A percentile compares a stretch with the other conserved stretches of the same genome.
These are phyloP conservation scores for Emmelina monodactyla DNA, from an alignment of 2,888 invertebrate genomes.

Conservation along the genomic window DNA sequence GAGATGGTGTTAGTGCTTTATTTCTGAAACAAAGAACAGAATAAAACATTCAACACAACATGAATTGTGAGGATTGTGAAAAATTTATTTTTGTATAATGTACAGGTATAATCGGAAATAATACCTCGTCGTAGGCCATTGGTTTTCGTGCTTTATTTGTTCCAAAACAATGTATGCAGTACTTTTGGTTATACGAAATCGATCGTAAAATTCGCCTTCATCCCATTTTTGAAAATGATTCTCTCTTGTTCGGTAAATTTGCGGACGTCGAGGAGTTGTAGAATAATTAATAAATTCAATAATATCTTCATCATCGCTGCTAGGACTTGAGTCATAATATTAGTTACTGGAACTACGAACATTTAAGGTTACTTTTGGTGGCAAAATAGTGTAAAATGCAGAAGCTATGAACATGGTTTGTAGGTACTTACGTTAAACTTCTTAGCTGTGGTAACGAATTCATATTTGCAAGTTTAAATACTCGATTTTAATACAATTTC, in stretches of 20 bases:
- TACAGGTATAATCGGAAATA: background rate
- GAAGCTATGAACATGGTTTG: too few relatives aligned
- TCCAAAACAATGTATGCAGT: slow-evolving; percentile 2
- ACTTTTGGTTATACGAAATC: slow-evolving; percentile 3
- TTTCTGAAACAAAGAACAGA: slow-evolving; percentile 4
- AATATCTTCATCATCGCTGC: slow-evolving; percentile 4
- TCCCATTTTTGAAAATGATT: slow-evolving; percentile 3
- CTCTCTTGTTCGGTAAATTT: slow-evolving; percentile 3
- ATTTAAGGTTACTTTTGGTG: too few relatives aligned
- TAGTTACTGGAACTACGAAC: too few relatives aligned
- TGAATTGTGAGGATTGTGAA: background rate
- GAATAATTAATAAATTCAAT: slow-evolving; percentile 5
- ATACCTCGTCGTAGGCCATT: slow-evolving; percentile 4
- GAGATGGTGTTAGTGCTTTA: slow-evolving; percentile 3
- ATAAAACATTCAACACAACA: background rate
- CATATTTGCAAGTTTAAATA: too few relatives aligned
- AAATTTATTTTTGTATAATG: background rate
- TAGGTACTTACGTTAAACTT: too few relatives aligned
- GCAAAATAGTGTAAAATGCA: too few relatives aligned
- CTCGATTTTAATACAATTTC: too few relatives aligned
- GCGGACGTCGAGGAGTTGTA: slow-evolving; percentile 4
- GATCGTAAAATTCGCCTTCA: slow-evolving; percentile 4
- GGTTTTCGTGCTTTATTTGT: background rate
- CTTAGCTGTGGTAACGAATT: too few relatives aligned
- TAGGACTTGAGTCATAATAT: too few relatives aligned